Evolutionary conservation across 2,888 invertebrate genomes (phyloP), one percentile per base, ranked within the genome.

Genomic region (Shargacucullia verbasci): DNA sequence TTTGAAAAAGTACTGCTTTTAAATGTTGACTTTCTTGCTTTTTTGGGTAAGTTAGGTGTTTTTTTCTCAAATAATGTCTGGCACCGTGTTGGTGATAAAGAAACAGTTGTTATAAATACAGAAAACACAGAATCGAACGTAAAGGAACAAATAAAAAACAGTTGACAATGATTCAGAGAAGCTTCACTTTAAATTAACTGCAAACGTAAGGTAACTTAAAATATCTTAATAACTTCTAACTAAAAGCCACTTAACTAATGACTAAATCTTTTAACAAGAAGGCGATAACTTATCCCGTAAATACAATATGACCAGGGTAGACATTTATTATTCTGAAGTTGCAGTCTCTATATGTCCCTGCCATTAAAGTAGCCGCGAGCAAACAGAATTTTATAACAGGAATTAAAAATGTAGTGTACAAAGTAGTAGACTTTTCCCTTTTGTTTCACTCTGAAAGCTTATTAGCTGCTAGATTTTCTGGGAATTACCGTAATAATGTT

Each of bases 371-470:
- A 58, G 62, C 67, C 69, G 55, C 49, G 59, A 65, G 53, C 60
- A 77, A 79, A 80, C 73, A 78, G 75, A 81, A 81, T 80, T 71
- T 77, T 81, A 78, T 67, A 81, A 70, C 59, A 66, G 71, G 66
- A 70, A 73, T 79, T 76, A 73, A 75, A 78, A 79, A 79, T 75
- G 70, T 72, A 73, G 57, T 53, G 64, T 29, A 76, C 65, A 48
- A 63, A 72, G 69, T 62, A 68, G 58, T 57, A 53, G 62, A 58
- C 59, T 70, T 62, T 62, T 52, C 44, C 52, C 61, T 62, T 75
- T 71, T 71, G 65, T 66, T 63, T 60, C 29, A 59, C 49, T 50
- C 43, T 66, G 55, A 64, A 66, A 64, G 65, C 68, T 68, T 77
- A 75, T 71, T 75, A 75, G 62, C 53, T 47, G 58, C 58, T 73